Conservation (phyloP, 2,113 vertebrate genomes). For the Phoxinus phoxinus region DNA sequence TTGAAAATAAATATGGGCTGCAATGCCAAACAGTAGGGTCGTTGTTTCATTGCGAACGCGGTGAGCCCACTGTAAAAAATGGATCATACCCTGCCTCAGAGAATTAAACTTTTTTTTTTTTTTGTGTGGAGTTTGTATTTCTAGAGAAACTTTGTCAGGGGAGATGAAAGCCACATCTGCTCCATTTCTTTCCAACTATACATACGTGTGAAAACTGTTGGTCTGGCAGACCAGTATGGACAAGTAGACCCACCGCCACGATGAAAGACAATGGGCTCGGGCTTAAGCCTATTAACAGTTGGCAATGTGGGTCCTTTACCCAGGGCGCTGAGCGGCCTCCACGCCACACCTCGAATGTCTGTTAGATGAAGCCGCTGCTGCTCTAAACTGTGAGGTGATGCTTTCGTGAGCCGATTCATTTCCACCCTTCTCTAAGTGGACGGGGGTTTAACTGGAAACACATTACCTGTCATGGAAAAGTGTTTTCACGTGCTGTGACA, state of each 20-base stretch:
- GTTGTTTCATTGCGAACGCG: constrained; percentile 53
- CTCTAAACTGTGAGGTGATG: constrained; percentile 48
- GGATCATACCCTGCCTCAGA: constrained; percentile 52
- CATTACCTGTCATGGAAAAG: constrained; percentile 47
- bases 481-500: constrained; percentile 54
- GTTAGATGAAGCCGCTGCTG: constrained; percentile 37
- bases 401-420: constrained; percentile 48
- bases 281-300: constrained; percentile 57
- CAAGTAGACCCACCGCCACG: constrained; percentile 48
- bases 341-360: constrained; percentile 32
- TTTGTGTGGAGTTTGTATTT: constrained; percentile 50
- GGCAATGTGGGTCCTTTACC: constrained; percentile 42
- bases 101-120: constrained; percentile 54
- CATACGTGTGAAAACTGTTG: constrained; percentile 55
- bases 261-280: constrained; percentile 48
- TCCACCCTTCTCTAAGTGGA: constrained; percentile 50
- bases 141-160: constrained; percentile 59
- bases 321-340: constrained; percentile 30
- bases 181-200: constrained; percentile 41
- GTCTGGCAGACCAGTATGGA: constrained; percentile 46
- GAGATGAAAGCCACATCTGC: constrained; percentile 57
- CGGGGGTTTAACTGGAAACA: constrained; percentile 54
- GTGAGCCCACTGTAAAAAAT: constrained; percentile 57
- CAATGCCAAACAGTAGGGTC: constrained; percentile 54
- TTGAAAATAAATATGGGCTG: constrained; percentile 63